These are phyloP conservation scores for Phalangium opilio DNA, from an alignment of 2,888 invertebrate genomes.

Conservation along the genomic window DNA sequence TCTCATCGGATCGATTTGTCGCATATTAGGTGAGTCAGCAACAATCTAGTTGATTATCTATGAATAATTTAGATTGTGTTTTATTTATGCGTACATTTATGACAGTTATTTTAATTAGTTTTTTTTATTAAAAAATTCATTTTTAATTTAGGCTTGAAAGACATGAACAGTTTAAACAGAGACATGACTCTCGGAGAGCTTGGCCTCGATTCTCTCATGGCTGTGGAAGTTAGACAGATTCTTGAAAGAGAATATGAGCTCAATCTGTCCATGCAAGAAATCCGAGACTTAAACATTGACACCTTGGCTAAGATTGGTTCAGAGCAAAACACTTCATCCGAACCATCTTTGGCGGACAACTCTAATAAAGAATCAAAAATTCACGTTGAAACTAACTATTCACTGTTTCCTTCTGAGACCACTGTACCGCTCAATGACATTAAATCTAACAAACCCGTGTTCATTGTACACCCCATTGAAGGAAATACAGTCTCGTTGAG, in stretches of 20 bases:
- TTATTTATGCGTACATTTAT: no score
- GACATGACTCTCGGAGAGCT: slow-evolving; percentile 73
- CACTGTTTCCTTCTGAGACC: slow-evolving; percentile 54
- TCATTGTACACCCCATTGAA: slow-evolving; percentile 69
- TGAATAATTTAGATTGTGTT: no score
- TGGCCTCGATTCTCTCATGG: slow-evolving; percentile 97
- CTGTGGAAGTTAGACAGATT: slow-evolving; percentile 94
- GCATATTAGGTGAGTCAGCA: slow-evolving; percentile 53
- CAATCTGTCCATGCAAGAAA: slow-evolving; percentile 76
- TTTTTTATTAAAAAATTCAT: no score
- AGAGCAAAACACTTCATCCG: background rate
- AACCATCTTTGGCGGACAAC: slow-evolving; percentile 18
- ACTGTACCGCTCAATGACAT: slow-evolving; percentile 45
- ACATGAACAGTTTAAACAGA: slow-evolving; percentile 57
- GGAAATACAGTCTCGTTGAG: slow-evolving; percentile 58
- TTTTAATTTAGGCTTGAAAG: slow-evolving; percentile 53
- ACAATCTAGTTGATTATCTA: background rate
- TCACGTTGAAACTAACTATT: slow-evolving; percentile 38
- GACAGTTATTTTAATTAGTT: no score
- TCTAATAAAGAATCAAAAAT: no score
- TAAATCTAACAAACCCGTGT: slow-evolving; percentile 28
- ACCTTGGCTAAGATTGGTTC: slow-evolving; percentile 42
- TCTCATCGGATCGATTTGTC: slow-evolving; percentile 61
- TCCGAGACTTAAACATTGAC: slow-evolving; percentile 64
- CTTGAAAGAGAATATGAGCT: slow-evolving; percentile 83